These are phyloP conservation scores for Sinodicranocentrus sp. DNA, from an alignment of 2,888 invertebrate genomes.

Conservation along the genomic window DNA sequence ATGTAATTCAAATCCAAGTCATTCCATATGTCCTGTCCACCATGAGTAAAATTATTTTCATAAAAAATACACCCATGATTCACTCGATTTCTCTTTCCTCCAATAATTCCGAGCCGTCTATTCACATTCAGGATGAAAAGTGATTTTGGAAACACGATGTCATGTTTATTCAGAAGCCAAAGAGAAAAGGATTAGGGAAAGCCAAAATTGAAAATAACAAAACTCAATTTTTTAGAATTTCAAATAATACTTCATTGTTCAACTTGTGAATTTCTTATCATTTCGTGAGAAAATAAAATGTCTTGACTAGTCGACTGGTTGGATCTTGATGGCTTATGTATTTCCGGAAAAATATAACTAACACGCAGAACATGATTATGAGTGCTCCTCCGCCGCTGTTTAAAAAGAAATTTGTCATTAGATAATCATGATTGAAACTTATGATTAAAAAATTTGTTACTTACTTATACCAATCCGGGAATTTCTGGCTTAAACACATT, in stretches of 20 bases:
- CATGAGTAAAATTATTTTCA: too few relatives aligned
- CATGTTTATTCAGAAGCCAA: too few relatives aligned
- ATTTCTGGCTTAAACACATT: constrained; percentile 50
- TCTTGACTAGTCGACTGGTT: constrained; percentile 30
- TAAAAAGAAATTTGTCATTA: background rate
- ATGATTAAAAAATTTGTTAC: background rate
- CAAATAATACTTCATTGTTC: background rate
- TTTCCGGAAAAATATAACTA: constrained; percentile 67
- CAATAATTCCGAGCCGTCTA: too few relatives aligned
- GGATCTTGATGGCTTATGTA: constrained; percentile 64
- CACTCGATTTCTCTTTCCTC: background rate
- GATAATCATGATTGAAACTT: background rate
- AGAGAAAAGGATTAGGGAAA: too few relatives aligned
- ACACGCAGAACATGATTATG: constrained; percentile 70
- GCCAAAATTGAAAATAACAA: too few relatives aligned
- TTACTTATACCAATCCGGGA: constrained; percentile 68
- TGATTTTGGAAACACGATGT: too few relatives aligned
- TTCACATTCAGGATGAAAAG: too few relatives aligned
- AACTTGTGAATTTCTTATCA: constrained; percentile 19
- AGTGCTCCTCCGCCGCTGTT: constrained; percentile 66
- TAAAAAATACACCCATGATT: background rate
- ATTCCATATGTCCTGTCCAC: too few relatives aligned
- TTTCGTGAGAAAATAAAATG: constrained; percentile 38
- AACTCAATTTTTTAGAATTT: too few relatives aligned
- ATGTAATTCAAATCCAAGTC: too few relatives aligned